Evolutionary conservation across 2,888 invertebrate species (phyloP).

Genomic region (Hoplodrina ambigua): DNA sequence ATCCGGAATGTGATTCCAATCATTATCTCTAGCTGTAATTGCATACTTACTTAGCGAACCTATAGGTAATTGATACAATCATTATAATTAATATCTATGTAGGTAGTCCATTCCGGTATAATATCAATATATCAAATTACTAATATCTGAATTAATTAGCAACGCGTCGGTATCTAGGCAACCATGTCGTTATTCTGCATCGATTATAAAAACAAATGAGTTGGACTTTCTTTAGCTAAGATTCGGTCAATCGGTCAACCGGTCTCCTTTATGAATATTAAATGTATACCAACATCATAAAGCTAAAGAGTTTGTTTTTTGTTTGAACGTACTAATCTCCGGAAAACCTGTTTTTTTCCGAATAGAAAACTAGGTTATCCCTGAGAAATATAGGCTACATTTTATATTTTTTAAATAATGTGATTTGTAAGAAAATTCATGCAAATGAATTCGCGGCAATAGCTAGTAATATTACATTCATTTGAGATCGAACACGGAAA

Average conservation of each 20-base stretch:
- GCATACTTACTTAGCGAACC: neutral
- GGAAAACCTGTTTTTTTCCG: no score
- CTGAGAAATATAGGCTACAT: no score
- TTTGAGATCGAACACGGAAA: conserved; percentile 43
- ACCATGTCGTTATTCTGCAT: conserved; percentile 34
- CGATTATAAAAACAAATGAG: conserved; percentile 54
- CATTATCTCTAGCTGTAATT: no score
- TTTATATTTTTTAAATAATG: no score
- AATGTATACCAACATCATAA: no score
- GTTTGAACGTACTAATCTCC: no score
- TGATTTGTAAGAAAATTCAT: no score
- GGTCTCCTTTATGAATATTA: conserved; percentile 53
- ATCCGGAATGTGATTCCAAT: no score
- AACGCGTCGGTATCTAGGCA: conserved; percentile 40
- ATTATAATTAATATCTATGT: conserved; percentile 1
- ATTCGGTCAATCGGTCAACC: conserved; percentile 65
- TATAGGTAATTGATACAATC: neutral
- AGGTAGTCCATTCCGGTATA: neutral
- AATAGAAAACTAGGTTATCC: no score
- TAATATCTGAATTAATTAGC: conserved; percentile 30
- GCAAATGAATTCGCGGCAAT: no score
- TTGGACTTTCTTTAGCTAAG: conserved; percentile 59
- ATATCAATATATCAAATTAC: conserved; percentile 15
- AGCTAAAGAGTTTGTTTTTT: no score
- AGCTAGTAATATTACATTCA: conserved; percentile 29